Conservation (phyloP, 2,797 vertebrate genomes). For the Sphenopsis melanotis region DNA sequence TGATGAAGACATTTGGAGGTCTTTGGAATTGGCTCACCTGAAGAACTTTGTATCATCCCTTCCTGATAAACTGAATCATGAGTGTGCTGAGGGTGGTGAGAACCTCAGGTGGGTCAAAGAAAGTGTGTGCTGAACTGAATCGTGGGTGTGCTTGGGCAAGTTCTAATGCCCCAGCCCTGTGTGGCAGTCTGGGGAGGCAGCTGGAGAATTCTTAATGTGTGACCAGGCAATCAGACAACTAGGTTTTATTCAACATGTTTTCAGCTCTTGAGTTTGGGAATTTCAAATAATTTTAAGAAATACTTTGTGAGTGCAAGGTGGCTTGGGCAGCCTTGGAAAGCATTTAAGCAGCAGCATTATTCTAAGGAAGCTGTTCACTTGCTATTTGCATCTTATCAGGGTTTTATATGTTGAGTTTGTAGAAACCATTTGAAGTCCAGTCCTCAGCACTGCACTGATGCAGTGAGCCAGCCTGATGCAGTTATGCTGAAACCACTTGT, state of each 20-base stretch:
- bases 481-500: neutral
- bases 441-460: neutral
- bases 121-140: neutral
- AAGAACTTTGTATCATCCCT: slow-evolving; percentile 88
- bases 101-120: slow-evolving; percentile 85
- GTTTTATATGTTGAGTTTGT: neutral
- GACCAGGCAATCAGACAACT: neutral
- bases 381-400: neutral
- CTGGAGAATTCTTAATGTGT: neutral
- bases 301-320: neutral
- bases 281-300: neutral
- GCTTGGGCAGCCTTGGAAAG: neutral
- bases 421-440: neutral
- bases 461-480: neutral
- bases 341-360: neutral
- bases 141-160: neutral
- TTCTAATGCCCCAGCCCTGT: accelerated
- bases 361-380: neutral
- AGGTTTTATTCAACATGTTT: neutral
- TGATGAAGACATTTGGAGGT: slow-evolving; percentile 89
- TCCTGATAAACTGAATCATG: slow-evolving; percentile 86
- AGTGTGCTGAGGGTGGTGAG: slow-evolving; percentile 93
- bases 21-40: slow-evolving; percentile 90
- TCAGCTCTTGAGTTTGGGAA: neutral
- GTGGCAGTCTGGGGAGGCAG: neutral